These are phyloP conservation scores for Drosophila yooni DNA, from an alignment of 2,888 invertebrate species.

Conservation along the genomic window DNA sequence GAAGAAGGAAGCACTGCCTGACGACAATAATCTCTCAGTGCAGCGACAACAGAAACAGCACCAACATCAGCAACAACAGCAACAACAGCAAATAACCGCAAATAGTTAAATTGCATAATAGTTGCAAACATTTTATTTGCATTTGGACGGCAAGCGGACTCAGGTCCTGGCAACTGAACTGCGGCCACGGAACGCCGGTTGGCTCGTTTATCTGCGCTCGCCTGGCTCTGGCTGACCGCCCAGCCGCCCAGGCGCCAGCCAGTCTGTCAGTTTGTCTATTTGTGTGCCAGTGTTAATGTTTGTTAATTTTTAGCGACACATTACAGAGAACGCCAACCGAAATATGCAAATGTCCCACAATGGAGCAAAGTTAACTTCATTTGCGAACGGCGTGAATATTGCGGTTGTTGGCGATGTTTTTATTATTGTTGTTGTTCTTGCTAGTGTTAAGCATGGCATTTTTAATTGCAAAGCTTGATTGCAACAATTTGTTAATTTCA, in stretches of 20 bases:
- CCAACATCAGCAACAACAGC: neutral
- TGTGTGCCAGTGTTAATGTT: conserved; percentile 58
- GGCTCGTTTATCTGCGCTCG: conserved; percentile 40
- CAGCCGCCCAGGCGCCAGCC: neutral
- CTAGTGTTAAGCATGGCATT: conserved; percentile 41
- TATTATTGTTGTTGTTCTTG: conserved; percentile 2
- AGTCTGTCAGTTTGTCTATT: neutral
- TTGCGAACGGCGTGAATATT: conserved; percentile 24
- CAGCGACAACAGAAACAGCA: conserved; percentile 15
- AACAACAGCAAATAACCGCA: conserved; percentile 54
- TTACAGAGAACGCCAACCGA: conserved; percentile 26
- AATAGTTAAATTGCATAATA: conserved; percentile 68
- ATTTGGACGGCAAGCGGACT: conserved; percentile 36
- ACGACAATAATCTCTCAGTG: conserved; percentile 45
- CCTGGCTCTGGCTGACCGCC: conserved; percentile 1
- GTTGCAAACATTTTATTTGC: conserved; percentile 68
- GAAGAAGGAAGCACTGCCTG: conserved; percentile 41
- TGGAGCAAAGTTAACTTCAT: conserved; percentile 46
- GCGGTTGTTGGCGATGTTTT: conserved; percentile 14
- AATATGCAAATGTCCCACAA: conserved; percentile 50
- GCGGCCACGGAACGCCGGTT: conserved; percentile 4
- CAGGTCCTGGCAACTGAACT: conserved; percentile 14
- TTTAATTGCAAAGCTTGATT: conserved; percentile 42
- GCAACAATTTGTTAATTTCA: conserved; percentile 49
- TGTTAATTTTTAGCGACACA: conserved; percentile 64